These are phyloP conservation scores for Drosophila lini DNA, from an alignment of 1,140 invertebrate species.

Conservation along the genomic window DNA sequence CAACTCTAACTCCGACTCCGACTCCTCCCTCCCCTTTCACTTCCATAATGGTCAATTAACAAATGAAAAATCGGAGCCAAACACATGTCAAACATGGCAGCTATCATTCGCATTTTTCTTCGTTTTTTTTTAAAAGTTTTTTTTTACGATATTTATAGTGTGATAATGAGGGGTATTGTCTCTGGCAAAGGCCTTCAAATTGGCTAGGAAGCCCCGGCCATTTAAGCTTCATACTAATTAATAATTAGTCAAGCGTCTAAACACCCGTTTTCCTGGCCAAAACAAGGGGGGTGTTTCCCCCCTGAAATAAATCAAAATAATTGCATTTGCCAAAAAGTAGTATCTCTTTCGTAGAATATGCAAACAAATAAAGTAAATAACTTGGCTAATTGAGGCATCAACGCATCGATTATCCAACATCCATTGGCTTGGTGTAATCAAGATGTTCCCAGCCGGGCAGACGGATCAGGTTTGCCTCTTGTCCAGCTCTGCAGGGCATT, in stretches of 20 bases:
- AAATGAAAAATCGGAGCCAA: conserved; percentile 51
- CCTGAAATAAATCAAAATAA: background rate
- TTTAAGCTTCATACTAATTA: conserved; percentile 6
- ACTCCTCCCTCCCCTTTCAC: conserved; percentile 3
- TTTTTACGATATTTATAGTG: conserved; percentile 34
- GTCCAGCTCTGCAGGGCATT: conserved; percentile 31
- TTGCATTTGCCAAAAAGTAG: background rate
- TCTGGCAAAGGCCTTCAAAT: background rate
- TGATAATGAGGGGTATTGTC: conserved; percentile 42
- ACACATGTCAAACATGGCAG: conserved; percentile 50
- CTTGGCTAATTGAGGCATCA: background rate
- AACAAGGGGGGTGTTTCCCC: background rate
- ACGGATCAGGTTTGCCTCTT: conserved; percentile 12
- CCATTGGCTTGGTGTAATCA: background rate
- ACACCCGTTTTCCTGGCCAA: background rate
- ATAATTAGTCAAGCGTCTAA: conserved; percentile 8
- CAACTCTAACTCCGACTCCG: background rate
- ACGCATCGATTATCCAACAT: background rate
- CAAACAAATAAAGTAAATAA: background rate
- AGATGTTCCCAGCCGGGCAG: conserved; percentile 22
- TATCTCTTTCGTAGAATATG: background rate
- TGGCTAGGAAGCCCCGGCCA: conserved; percentile 9
- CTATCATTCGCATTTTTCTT: conserved; percentile 34
- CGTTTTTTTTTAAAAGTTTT: background rate
- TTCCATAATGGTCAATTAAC: conserved; percentile 49